Evolutionary conservation across 2,113 vertebrate genomes (phyloP), one percentile per base, ranked within the genome.

Genomic region (Lampris incognitus): DNA sequence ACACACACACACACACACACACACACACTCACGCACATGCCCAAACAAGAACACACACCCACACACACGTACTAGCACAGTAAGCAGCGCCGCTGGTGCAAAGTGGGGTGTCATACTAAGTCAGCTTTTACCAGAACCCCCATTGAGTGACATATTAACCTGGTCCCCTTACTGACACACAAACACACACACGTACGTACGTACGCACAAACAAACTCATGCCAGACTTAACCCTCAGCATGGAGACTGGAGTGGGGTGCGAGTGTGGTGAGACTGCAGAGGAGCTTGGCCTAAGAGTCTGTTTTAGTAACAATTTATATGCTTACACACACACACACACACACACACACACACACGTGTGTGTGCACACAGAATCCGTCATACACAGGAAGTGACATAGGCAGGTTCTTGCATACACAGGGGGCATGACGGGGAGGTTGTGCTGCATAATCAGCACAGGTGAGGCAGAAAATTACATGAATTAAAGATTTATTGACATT

Each of bases 401-500:
- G 50, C 63, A 65, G 24, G 54, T 37, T 52, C 49, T 52, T 50
- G 41, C 65, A 54, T 38, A 58, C 42, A 48, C 5, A 13, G 56
- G 9, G 55, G 66, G 44, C 42, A 54, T 3, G 3, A 9, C 49
- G 40, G 66, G 62, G 63, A 66, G 76, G 71, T 62, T 76, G 74
- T 70, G 72, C 68, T 76, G 82, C 79, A 87, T 82, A 87, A 85
- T 88, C 65, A 78, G 80, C 71, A 64, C 81, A 78, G 39, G 74
- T 46, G 67, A 84, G 74, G 68, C 61, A 76, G 6, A 79, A 2
- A 56, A 79, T 66, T 1, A 76, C 74, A 79, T 61, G 78, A 85
- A 86, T 85, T 82, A 88, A 88, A 85, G 63, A 91, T 84, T 84
- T 74, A 86, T 11, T 90, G 86, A 71, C 80, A 86, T 76, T 81